Conservation (phyloP, 2,888 invertebrate genomes). For the Gari tellinella region DNA sequence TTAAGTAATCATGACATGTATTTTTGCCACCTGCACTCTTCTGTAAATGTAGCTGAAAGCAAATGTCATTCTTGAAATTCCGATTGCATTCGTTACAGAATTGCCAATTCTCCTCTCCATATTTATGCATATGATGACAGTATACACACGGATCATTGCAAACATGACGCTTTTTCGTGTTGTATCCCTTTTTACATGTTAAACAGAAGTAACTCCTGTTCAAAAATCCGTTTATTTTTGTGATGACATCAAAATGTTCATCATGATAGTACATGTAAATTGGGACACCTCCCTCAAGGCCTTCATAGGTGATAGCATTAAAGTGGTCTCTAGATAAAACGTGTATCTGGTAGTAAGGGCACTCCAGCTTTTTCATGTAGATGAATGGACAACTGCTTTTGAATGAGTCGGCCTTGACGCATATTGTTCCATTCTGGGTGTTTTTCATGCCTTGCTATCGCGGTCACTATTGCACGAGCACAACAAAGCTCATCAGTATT, state of each 20-base stretch:
- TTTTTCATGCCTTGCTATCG: slow-evolving; percentile 27
- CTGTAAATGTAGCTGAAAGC: slow-evolving; percentile 19
- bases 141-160: slow-evolving; percentile 35
- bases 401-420: slow-evolving; percentile 20
- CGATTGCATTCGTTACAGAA: slow-evolving; percentile 24
- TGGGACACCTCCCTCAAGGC: slow-evolving; percentile 28
- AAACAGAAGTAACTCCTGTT: slow-evolving; percentile 39
- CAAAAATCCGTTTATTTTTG: slow-evolving; percentile 44
- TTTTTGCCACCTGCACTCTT: slow-evolving; percentile 12
- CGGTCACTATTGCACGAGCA: slow-evolving; percentile 41
- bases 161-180: slow-evolving; percentile 16
- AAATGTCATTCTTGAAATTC: slow-evolving; percentile 20
- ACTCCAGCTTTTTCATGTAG: slow-evolving; percentile 9
- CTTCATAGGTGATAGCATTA: slow-evolving; percentile 19
- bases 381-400: slow-evolving; percentile 16
- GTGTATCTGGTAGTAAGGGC: slow-evolving; percentile 15
- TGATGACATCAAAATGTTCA: slow-evolving; percentile 52
- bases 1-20: slow-evolving; percentile 27
- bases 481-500: slow-evolving; percentile 42
- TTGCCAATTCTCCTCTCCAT: slow-evolving; percentile 22
- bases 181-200: slow-evolving; percentile 28
- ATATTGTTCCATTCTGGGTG: slow-evolving; percentile 40
- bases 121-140: slow-evolving; percentile 17
- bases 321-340: slow-evolving; percentile 33
- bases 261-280: slow-evolving; percentile 49